Conservation (phyloP, 2,888 invertebrate species). For the Pollenia amentaria region DNA sequence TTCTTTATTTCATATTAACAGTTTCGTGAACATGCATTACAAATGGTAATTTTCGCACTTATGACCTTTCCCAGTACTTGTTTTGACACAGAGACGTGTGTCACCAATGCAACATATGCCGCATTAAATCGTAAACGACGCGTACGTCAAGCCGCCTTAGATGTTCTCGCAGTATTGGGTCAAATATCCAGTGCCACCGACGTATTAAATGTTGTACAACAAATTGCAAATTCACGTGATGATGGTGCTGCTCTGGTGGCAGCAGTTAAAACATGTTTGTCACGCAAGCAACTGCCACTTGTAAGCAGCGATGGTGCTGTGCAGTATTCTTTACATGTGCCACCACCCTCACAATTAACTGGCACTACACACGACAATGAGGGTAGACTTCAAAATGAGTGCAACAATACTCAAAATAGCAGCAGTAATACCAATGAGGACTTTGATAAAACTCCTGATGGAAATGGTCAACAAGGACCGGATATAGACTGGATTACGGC, state of each 20-base stretch:
- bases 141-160: slow-evolving; percentile 91
- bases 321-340: slow-evolving; percentile 89
- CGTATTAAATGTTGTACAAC: slow-evolving; percentile 88
- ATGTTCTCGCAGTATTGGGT: slow-evolving; percentile 91
- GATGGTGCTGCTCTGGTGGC: slow-evolving; percentile 87
- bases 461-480: slow-evolving; percentile 85
- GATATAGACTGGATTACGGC: slow-evolving; percentile 92
- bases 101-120: slow-evolving; percentile 83
- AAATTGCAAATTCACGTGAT: slow-evolving; percentile 84
- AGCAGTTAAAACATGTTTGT: slow-evolving; percentile 90
- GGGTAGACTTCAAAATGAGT: slow-evolving; percentile 69
- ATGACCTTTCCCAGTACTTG: slow-evolving; percentile 92
- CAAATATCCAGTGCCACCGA: slow-evolving; percentile 88
- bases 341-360: slow-evolving; percentile 83
- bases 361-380: slow-evolving; percentile 53
- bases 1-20: slow-evolving; percentile 77
- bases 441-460: slow-evolving; percentile 33
- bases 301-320: slow-evolving; percentile 90
- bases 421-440: slow-evolving; percentile 60
- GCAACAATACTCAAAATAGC: slow-evolving; percentile 75
- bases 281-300: slow-evolving; percentile 90
- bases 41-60: slow-evolving; percentile 90
- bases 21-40: slow-evolving; percentile 90
- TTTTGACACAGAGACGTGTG: slow-evolving; percentile 86
- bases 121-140: slow-evolving; percentile 88